Base-by-base conservation (phyloP, 2,888 invertebrate species). In the Dasypogon diadema region DNA sequence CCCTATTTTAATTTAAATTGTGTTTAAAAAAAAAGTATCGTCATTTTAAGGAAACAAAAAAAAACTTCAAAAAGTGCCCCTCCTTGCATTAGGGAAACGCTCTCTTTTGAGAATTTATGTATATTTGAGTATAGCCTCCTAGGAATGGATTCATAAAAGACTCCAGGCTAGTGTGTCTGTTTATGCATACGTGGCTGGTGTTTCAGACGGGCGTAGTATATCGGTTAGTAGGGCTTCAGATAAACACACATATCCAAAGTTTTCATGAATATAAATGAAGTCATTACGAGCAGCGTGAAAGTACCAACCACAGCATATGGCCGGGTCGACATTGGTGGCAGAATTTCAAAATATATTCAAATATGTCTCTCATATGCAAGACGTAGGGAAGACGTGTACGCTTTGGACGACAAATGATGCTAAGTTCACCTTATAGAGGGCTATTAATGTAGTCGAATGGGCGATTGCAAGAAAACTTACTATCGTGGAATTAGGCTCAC, bases 211-310 rank as follows among this genome's bases (percentile, higher is more conserved):
- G 2, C 5, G 21, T n/a, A 42, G 12, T 73, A 75, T 77, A 65
- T 77, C 75, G 77, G 77, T 75, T 77, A 77, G 75, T 77, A 75
- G 77, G 73, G 74, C 68, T 77, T 73, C 63, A 77, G 75, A 77
- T 75, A 77, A 77, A 77, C 75, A 77, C 75, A 75, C 72, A 77
- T 77, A 63, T 75, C 74, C 77, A 72, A 77, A 77, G 75, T 77
- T 77, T 77, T 65, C 77, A 77, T 77, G 77, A 77, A 77, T 77
- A 77, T 77, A 77, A 77, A 77, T 77, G 77, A 77, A 77, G 77
- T 77, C 77, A 77, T 77, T 77, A 77, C 75, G 73, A 77, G 73
- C 73, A 72, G 77, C 75, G 77, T 65, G 77, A 77, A 77, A 63
- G 73, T 75, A 73, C 73, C 60, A 65, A 74, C 73, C 34, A 74